Conservation (phyloP, 2,888 invertebrate species). For the Drosophila borealis region DNA sequence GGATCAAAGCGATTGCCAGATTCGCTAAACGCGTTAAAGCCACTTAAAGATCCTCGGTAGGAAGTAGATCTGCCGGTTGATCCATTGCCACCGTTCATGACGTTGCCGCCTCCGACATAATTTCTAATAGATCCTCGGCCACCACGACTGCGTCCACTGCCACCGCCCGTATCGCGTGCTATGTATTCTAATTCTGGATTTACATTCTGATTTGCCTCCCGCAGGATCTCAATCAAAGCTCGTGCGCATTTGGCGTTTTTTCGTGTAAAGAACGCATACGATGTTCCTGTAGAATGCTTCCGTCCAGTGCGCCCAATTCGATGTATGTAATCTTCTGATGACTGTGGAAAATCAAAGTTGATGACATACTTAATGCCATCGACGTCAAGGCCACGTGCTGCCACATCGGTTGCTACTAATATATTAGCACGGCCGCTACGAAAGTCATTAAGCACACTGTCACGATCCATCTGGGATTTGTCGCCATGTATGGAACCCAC, state of each 20-base stretch:
- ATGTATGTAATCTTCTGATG: slow-evolving; percentile 97
- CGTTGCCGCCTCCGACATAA: slow-evolving; percentile 7
- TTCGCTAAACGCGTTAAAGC: slow-evolving; percentile 27
- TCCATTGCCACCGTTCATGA: background rate
- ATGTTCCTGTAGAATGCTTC: slow-evolving; percentile 93
- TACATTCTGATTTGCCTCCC: slow-evolving; percentile 95
- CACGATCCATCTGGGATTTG: slow-evolving; percentile 96
- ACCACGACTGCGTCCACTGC: slow-evolving; percentile 84
- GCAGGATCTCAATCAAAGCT: slow-evolving; percentile 93
- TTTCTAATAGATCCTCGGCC: slow-evolving; percentile 42
- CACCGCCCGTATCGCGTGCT: slow-evolving; percentile 87
- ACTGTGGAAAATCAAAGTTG: slow-evolving; percentile 97
- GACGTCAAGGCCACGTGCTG: slow-evolving; percentile 97
- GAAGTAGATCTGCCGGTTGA: slow-evolving; percentile 13
- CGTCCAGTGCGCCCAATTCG: slow-evolving; percentile 97
- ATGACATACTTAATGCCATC: slow-evolving; percentile 98
- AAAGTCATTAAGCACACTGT: slow-evolving; percentile 95
- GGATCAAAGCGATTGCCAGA: slow-evolving; percentile 18
- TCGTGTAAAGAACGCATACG: slow-evolving; percentile 97
- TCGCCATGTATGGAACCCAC: slow-evolving; percentile 97
- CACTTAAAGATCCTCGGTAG: slow-evolving; percentile 4
- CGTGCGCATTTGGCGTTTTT: slow-evolving; percentile 94
- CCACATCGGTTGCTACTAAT: slow-evolving; percentile 98
- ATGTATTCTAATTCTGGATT: slow-evolving; percentile 93
- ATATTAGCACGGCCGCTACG: slow-evolving; percentile 93